Base-by-base conservation (phyloP, 2,888 invertebrate genomes). In the Camponotus fellah region DNA sequence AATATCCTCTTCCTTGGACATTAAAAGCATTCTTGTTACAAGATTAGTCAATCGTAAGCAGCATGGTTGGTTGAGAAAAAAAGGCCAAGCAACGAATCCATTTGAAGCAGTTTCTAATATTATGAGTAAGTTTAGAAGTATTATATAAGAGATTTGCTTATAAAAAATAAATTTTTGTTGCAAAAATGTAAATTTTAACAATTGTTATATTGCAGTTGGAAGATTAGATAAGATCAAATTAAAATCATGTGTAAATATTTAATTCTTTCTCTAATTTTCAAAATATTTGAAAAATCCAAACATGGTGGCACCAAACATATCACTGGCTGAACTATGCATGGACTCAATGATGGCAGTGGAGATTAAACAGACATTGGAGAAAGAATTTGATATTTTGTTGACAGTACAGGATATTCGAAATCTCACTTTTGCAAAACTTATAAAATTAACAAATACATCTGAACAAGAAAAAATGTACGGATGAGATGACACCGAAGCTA, bases 311-410 rank as follows among this genome's bases (percentile, higher is more conserved):
- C 96, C 96, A 85, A 97, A 97, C 92, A 96, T 97, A 0, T 96
- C 97, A 0, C 95, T 99, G 1, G 98, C 98, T 1, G 99, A 99
- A 94, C 95, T 99, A 87, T 99, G 99, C 49, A 98, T 99, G 97
- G 99, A 99, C 95, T 99, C 99, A 1, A 97, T 99, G 96, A 99
- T 99, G 98, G 98, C 98, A 0, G 98, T 99, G 0, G 99, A 99
- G 95, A 98, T 99, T 89, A 99, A 99, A 91, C 99, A 99, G 95
- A 97, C 97, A 0, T 95, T 99, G 3, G 99, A 99, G 94, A 96
- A 98, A 91, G 98, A 98, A 93, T 98, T 97, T 93, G 98, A 99
- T 92, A 95, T 99, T 75, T 97, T 97, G 93, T 95, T 99, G 4
- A 97, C 98, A 0, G 97, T 98, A 8, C 97, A 98, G 93, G 98